Conservation (phyloP, 1,140 invertebrate genomes). For the Bombus difficillimus region DNA sequence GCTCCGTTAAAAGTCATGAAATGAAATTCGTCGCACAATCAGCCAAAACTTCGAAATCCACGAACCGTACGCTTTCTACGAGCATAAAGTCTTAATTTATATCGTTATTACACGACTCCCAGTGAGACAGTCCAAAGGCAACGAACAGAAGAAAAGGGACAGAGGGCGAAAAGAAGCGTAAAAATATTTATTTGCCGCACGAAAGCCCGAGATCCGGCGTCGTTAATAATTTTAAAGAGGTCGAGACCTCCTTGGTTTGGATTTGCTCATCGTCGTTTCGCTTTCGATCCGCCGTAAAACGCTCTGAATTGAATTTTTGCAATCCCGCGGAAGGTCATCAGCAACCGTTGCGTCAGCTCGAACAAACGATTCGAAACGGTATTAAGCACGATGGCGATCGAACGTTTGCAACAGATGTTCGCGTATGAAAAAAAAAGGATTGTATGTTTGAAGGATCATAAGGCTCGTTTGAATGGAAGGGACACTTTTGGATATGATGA, state of each 20-base stretch:
- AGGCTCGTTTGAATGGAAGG: not conserved
- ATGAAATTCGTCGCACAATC: constrained; percentile 1
- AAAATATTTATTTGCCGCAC: not conserved
- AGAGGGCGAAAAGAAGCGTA: not conserved
- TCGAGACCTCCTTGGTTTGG: not conserved
- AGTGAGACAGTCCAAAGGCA: not conserved
- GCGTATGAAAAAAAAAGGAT: not conserved
- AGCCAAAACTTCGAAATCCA: not conserved
- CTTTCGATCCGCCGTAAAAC: constrained; percentile 2
- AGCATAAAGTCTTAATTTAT: constrained; percentile 15
- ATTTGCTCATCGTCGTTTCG: not conserved
- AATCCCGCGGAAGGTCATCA: constrained; percentile 12
- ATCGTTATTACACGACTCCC: constrained; percentile 13
- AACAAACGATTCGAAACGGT: constrained; percentile 18
- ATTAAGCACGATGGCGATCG: constrained; percentile 9
- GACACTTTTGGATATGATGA: not conserved
- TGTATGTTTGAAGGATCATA: not conserved
- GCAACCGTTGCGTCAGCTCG: not conserved
- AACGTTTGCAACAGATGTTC: not conserved
- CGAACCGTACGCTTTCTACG: not conserved
- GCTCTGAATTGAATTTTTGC: constrained; percentile 13
- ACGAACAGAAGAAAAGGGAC: not conserved
- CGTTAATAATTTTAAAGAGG: constrained; percentile 21
- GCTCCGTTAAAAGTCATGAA: not conserved
- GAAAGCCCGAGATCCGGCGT: not conserved